Evolutionary conservation across 2,888 invertebrate species (phyloP).

Genomic region (Diaprepes abbreviatus): DNA sequence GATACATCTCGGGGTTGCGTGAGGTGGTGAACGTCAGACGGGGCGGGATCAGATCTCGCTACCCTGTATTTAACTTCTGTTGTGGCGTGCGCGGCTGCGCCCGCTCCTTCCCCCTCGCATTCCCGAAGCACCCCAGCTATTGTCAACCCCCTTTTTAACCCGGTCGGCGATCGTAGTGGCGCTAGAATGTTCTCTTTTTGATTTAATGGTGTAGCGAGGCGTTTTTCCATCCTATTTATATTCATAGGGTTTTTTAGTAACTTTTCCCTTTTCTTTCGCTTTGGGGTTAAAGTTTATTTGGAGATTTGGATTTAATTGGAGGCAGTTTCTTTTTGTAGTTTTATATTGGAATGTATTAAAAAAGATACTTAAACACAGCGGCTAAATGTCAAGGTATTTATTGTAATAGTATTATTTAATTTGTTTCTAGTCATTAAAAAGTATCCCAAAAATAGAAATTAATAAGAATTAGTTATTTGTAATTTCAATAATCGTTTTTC

Average conservation of each 20-base stretch:
- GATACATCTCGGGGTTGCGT: constrained; percentile 48
- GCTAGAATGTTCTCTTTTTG: constrained; percentile 58
- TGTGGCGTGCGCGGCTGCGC: constrained; percentile 51
- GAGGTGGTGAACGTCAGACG: constrained; percentile 60
- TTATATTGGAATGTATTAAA: too few species aligned
- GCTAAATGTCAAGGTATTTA: too few species aligned
- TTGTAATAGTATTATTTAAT: too few species aligned
- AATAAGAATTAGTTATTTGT: too few species aligned
- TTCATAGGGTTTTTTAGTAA: constrained; percentile 43
- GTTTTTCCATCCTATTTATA: constrained; percentile 36
- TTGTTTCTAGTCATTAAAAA: too few species aligned
- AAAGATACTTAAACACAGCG: too few species aligned
- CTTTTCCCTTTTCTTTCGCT: constrained; percentile 38
- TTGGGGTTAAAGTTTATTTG: constrained; percentile 34
- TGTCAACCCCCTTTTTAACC: constrained; percentile 55
- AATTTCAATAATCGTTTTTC: too few species aligned
- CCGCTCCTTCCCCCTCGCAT: constrained; percentile 26
- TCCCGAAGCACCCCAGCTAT: constrained; percentile 47
- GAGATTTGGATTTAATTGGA: constrained; percentile 4
- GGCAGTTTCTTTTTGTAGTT: neutral
- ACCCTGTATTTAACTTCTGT: constrained; percentile 69
- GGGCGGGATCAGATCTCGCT: constrained; percentile 67
- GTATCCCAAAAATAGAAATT: too few species aligned
- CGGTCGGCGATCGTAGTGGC: constrained; percentile 47
- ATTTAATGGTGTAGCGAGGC: constrained; percentile 41